Conservation (phyloP, 2,888 invertebrate species). For the Drosophila kuntzei region DNA sequence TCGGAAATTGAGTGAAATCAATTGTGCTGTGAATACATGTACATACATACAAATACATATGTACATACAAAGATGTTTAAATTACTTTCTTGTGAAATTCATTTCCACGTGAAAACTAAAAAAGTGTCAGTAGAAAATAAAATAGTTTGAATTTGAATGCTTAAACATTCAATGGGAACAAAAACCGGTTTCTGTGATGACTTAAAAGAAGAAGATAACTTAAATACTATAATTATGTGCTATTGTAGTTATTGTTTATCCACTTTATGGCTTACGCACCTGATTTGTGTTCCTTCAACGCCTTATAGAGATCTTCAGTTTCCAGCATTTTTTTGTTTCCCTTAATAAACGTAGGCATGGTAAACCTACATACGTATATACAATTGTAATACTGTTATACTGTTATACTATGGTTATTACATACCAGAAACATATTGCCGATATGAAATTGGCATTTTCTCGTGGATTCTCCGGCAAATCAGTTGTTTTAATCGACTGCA, state of each 20-base stretch:
- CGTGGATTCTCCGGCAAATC: conserved; percentile 87
- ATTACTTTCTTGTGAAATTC: conserved; percentile 17
- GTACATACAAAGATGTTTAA: background rate
- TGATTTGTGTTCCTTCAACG: conserved; percentile 90
- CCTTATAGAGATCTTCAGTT: conserved; percentile 90
- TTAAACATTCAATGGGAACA: background rate
- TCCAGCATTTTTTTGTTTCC: conserved; percentile 91
- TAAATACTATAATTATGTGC: background rate
- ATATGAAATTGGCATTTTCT: conserved; percentile 87
- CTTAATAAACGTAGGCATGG: conserved; percentile 90
- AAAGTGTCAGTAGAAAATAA: background rate
- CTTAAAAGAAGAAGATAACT: background rate
- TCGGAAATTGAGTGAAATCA: conserved; percentile 33
- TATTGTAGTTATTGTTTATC: background rate
- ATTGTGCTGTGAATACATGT: conserved; percentile 24
- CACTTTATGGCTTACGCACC: conserved; percentile 66
- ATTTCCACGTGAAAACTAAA: conserved; percentile 1
- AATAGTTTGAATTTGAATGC: conserved; percentile 1
- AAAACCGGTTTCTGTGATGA: conserved; percentile 10
- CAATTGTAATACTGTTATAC: background rate
- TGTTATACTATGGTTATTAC: conserved; percentile 17
- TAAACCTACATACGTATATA: conserved; percentile 88
- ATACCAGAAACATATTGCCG: conserved; percentile 88
- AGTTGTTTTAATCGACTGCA: conserved; percentile 85
- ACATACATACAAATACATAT: background rate